Evolutionary conservation across 2,113 vertebrate species (phyloP), one percentile per base, ranked within the genome.

Genomic region (Campylorhamphus procurvoides): DNA sequence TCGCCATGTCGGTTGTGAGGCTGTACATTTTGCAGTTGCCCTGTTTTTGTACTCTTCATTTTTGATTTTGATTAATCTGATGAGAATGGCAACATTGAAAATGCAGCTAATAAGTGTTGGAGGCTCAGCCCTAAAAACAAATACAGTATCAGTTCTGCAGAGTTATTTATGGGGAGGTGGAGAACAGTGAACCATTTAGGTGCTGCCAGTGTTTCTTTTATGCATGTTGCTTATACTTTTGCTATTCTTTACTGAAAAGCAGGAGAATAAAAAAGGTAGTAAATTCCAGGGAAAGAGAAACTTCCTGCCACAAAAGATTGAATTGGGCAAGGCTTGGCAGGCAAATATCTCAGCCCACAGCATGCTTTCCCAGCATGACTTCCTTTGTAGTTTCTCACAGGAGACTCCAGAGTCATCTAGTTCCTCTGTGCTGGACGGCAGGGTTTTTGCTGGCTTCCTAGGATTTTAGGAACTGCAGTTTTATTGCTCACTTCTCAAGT

Each of bases 391-490:
- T 58, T 79, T 76, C 82, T 74, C 71, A 42, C 47, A 69, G 69
- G 67, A 83, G 33, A 47, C 59, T 94, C 2, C 0, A 55, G 60
- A 95, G 47, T 80, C 73, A 77, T 69, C 35, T 46, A 20, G 49
- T 78, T 49, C 44, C 46, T 49, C 62, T 71, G 52, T 72, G 56
- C 66, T 62, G 17, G 67, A 55, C n/a, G 44, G 44, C 44, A 89
- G 71, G 35, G 27, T 4, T 91, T 94, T 93, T 66, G 44, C 71
- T 0, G 5, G 24, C 72, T 92, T 92, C 85, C 56, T 44, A 60
- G 46, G 68, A 71, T 88, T 88, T 88, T 87, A 92, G 83, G 76
- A 84, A 84, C 50, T 83, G 87, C 29, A 33, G 10, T 90, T 94
- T 90, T 92, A 69, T 56, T 84, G 29, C 53, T 68, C 39, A 3